A percentile compares a stretch with the other conserved stretches of the same genome.
Evolutionary conservation across 35 echinoderm and acorn worm species (phyloP).

Genomic region (Amphiura filiformis): DNA sequence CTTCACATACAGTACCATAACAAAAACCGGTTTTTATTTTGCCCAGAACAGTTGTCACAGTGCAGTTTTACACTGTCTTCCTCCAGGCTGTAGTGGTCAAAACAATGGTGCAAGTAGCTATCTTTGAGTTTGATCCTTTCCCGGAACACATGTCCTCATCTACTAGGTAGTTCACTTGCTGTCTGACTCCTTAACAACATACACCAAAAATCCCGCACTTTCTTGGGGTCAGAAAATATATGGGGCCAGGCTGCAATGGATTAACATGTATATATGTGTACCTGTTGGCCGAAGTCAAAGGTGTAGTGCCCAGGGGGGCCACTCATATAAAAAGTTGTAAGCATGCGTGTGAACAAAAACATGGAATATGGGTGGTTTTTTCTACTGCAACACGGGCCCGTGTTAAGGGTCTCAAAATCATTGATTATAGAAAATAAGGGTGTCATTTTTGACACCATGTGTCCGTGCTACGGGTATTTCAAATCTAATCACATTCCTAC

Average conservation of each 20-base stretch:
- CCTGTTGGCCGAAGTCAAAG: conserved; percentile 35
- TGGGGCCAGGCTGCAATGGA: conserved; percentile 19
- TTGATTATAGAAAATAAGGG: too few species aligned
- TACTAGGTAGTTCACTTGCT: conserved; percentile 62
- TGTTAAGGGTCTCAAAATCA: too few species aligned
- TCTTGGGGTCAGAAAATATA: not conserved
- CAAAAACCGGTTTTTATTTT: not conserved
- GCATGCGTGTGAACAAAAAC: too few species aligned
- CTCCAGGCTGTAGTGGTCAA: not conserved
- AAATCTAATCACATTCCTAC: too few species aligned
- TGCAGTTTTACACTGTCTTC: not conserved
- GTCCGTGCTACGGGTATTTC: too few species aligned
- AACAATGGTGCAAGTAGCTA: conserved; percentile 53
- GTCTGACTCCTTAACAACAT: not conserved
- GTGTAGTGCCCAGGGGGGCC: conserved; percentile 40
- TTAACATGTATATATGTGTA: conserved; percentile 31
- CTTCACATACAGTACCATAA: not conserved
- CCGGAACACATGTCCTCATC: conserved; percentile 30
- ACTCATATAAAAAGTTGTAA: too few species aligned
- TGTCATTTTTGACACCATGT: too few species aligned
- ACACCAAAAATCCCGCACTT: conserved; percentile 48
- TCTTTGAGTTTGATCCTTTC: conserved; percentile 42
- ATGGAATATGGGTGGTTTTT: too few species aligned
- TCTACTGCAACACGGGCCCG: too few species aligned
- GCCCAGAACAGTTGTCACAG: conserved; percentile 17